Evolutionary conservation across 2,113 vertebrate genomes (phyloP), one percentile per base, ranked within the genome.

Genomic region (Rhabdornis inornatus): DNA sequence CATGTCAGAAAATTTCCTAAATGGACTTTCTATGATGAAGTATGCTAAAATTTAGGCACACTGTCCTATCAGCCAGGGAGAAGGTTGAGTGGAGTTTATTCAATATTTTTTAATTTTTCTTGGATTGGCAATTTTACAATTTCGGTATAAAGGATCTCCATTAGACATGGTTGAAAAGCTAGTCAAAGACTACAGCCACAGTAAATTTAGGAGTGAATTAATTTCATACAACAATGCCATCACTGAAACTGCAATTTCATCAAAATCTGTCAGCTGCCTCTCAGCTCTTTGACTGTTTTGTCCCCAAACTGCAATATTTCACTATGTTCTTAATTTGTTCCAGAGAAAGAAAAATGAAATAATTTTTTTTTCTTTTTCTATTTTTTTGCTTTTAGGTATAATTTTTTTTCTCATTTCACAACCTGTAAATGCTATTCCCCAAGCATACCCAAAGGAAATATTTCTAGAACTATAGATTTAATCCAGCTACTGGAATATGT

Each of bases 41-140:
- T 27, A 39, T 31, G 22, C 12, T 49, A 19, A 49, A 35, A 68
- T 61, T 69, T 49, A 84, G 42, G 18, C 13, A 15, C 0, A 0
- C 10, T 79, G 37, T 72, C 40, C 24, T 4, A 5, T 83, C 40
- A 89, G 5, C 16, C 35, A 69, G 66, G 31, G 61, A 69, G 35
- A 85, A 92, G 49, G 24, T 27, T 27, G 47, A 44, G 1, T 64
- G 16, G 44, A 68, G 9, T 69, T 82, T 33, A 57, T 80, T 92
- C 16, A 37, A 6, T 72, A 76, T 53, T 15, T 63, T 70, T 85
- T 23, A 6, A 13, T 31, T 90, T 94, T 92, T 60, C 24, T 83
- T 68, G 44, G 15, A 23, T 30, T 68, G 21, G 1, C 8, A 76
- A 23, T 60, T 87, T 37, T 47, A 47, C 21, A 23, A 10, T 76